Percentiles rank a stretch among this genome's conserved stretches.
Evolutionary conservation across 2,113 vertebrate genomes (phyloP).

Genomic region (Hemicordylus capensis): DNA sequence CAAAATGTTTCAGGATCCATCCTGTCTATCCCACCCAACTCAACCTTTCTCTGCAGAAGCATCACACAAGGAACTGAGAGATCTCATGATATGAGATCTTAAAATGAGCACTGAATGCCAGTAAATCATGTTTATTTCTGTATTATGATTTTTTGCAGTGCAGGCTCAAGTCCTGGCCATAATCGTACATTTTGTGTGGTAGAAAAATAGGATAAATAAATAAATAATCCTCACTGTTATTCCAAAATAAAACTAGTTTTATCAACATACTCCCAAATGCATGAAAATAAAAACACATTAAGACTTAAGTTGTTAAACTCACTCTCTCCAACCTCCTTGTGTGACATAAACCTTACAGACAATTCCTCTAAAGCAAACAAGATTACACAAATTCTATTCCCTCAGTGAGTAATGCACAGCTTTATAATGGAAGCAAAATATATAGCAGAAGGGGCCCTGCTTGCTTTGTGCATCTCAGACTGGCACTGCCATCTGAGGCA

Average conservation of each 20-base stretch:
- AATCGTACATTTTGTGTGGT: no score
- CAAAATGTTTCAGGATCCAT: not conserved
- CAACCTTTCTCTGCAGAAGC: slow-evolving; percentile 12
- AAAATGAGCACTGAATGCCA: slow-evolving; percentile 16
- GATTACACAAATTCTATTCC: not conserved
- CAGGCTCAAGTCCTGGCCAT: not conserved
- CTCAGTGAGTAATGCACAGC: not conserved
- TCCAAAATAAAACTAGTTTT: slow-evolving; percentile 35
- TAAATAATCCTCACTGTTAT: slow-evolving; percentile 24
- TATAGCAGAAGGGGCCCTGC: not conserved
- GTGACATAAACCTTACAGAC: slow-evolving; percentile 19
- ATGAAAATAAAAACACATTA: slow-evolving; percentile 7
- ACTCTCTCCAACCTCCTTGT: not conserved
- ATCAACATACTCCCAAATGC: not conserved
- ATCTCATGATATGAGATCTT: slow-evolving; percentile 14
- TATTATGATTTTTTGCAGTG: not conserved
- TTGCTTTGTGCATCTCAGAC: slow-evolving; percentile 25
- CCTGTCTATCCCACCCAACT: not conserved
- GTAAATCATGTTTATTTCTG: not conserved
- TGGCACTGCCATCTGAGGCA: slow-evolving; percentile 8
- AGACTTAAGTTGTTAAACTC: not conserved
- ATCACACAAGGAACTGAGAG: no score
- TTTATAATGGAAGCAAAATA: slow-evolving; percentile 18
- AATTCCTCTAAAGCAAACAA: slow-evolving; percentile 19
- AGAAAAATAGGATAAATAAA: no score